Conservation (phyloP, 1,140 invertebrate genomes). For the Drosophila nannoptera region DNA sequence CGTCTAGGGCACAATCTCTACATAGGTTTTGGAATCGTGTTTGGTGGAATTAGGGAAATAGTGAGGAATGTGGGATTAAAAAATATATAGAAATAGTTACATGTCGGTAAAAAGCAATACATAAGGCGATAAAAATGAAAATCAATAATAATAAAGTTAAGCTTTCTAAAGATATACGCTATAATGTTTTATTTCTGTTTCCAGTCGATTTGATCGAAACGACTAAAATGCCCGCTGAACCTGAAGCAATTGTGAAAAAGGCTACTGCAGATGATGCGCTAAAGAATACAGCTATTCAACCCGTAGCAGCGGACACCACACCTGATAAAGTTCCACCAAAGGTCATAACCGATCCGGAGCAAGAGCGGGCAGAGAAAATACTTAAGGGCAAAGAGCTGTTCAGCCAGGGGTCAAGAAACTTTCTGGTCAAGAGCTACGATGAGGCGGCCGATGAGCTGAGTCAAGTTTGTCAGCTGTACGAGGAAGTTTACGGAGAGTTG, state of each 20-base stretch:
- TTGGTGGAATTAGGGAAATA: constrained; percentile 16
- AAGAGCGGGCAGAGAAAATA: constrained; percentile 65
- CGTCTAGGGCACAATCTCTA: constrained; percentile 73
- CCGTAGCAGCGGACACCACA: constrained; percentile 60
- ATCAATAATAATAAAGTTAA: neutral
- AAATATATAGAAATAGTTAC: constrained; percentile 15
- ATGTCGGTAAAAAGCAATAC: constrained; percentile 16
- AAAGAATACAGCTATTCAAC: constrained; percentile 42
- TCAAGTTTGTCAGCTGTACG: constrained; percentile 84
- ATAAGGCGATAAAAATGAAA: neutral
- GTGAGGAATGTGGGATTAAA: constrained; percentile 11
- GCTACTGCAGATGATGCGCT: constrained; percentile 51
- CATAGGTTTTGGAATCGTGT: constrained; percentile 16
- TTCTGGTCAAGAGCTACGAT: constrained; percentile 85
- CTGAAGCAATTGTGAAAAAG: constrained; percentile 63
- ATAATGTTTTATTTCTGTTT: neutral
- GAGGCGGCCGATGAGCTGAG: constrained; percentile 85
- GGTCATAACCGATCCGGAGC: constrained; percentile 31
- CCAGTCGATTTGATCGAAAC: constrained; percentile 18
- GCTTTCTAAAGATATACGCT: neutral
- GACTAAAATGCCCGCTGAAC: constrained; percentile 67
- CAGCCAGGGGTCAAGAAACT: constrained; percentile 86
- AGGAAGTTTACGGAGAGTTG: constrained; percentile 84
- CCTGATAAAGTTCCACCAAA: constrained; percentile 47
- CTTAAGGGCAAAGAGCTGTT: constrained; percentile 77